These are phyloP conservation scores for Rosalia funebris DNA, from an alignment of 2,888 invertebrate species.

Conservation along the genomic window DNA sequence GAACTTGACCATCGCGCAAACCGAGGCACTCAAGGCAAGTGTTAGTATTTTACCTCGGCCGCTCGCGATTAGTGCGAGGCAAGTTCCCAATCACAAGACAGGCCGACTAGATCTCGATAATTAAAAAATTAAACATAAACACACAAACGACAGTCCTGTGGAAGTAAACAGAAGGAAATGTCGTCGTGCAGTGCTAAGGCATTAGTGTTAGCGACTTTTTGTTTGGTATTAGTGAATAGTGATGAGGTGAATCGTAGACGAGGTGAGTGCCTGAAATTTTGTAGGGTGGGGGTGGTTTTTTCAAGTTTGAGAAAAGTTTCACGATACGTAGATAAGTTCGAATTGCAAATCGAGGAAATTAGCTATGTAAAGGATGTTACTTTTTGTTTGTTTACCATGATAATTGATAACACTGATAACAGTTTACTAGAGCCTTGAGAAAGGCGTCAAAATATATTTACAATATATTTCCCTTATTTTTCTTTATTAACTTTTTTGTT, in stretches of 20 bases:
- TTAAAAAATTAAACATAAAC: constrained; percentile 1
- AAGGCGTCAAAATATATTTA: too few relatives aligned
- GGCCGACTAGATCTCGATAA: neutral
- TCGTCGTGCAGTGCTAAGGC: neutral
- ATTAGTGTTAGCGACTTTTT: constrained; percentile 12
- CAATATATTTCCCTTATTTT: too few relatives aligned
- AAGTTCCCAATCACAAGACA: neutral
- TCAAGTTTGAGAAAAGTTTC: neutral
- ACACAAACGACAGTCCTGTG: neutral
- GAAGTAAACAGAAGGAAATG: neutral
- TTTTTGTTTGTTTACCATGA: neutral
- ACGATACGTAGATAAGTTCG: neutral
- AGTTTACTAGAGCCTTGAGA: too few relatives aligned
- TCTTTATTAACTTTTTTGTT: too few relatives aligned
- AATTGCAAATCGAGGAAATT: neutral
- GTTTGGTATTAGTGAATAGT: constrained; percentile 12
- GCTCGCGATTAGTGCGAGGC: constrained; percentile 8
- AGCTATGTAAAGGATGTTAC: neutral
- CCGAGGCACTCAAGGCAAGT: constrained; percentile 4
- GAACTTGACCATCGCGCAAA: constrained; percentile 21
- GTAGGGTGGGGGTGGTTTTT: too few relatives aligned
- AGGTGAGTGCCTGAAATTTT: too few relatives aligned
- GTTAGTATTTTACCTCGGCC: constrained; percentile 14
- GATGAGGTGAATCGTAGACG: neutral
- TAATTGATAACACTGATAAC: neutral